Base-by-base conservation (phyloP, 2,888 invertebrate genomes). In the Trachelus iudaicus region DNA sequence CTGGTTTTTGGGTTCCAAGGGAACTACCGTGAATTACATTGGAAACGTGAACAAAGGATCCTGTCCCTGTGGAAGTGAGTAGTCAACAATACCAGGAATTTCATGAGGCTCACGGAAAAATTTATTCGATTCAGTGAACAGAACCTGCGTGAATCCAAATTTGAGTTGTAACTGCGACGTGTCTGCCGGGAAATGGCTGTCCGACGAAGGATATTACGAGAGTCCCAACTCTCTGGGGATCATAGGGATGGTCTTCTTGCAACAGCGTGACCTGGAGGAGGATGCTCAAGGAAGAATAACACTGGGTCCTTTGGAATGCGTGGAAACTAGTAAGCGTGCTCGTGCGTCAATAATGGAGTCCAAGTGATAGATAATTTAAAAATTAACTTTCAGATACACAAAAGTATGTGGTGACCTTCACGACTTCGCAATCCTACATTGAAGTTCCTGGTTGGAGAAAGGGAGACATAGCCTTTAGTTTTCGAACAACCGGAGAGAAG, bases 401-500 rank as follows among this genome's bases (percentile, higher is more conserved):
- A 91, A 95, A 97, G 85, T 97, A 97, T 90, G 97, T 98, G 11
- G 98, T 98, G 13, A 98, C 98, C 6, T 98, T 98, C 89, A 98
- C 97, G 74, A 97, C 97, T 1, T 96, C 97, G 37, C 97, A 97
- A 85, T 97, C 97, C 0, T 98, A 97, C 90, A 96, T 98, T 84
- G 97, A 97, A 92, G 97, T 98, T 1, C 97, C 97, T 0, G 97
- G 98, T 0, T 98, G 98, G 98, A 93, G 96, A 79, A 97, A 97
- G 87, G 98, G 98, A 1, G 97, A 98, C 88, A 95, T 98, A 82
- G 97, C 97, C 0, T 97, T 98, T 92, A 97, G 97, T 85, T 98
- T 98, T 89, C 94, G 98, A 82, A 98, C 98, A 0, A 98, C 98
- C 1, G 97, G 97, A 68, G 96, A 96, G 85, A 96, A 96, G 88